These are phyloP conservation scores for Phalacrocorax brasilianus DNA, from an alignment of 2,113 vertebrate genomes.

Conservation along the genomic window DNA sequence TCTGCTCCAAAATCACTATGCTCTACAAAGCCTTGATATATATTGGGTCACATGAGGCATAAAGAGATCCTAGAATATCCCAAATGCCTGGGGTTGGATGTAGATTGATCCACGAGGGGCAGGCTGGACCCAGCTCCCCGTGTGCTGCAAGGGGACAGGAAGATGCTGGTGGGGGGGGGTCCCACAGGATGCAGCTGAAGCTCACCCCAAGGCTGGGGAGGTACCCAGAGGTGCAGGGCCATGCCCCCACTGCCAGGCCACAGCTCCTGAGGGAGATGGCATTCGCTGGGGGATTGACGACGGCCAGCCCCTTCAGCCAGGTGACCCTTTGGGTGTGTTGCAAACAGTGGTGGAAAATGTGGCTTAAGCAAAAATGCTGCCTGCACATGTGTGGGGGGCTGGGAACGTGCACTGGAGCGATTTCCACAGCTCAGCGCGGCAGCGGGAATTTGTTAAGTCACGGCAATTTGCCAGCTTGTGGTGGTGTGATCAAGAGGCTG, in stretches of 20 bases:
- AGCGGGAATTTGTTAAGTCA: constrained; percentile 20
- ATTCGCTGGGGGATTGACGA: accelerated
- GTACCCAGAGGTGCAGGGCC: neutral
- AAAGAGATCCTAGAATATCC: neutral
- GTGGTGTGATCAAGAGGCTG: constrained; percentile 18
- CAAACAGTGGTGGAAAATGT: neutral
- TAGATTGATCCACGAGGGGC: accelerated
- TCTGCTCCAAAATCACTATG: neutral
- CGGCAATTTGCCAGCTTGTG: constrained; percentile 32
- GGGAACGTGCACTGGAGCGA: constrained; percentile 8
- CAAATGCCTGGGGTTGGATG: accelerated
- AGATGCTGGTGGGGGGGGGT: neutral
- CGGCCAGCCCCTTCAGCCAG: neutral
- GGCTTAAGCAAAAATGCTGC: neutral
- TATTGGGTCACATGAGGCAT: accelerated
- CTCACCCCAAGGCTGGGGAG: neutral
- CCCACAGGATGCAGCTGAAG: neutral
- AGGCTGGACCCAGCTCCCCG: neutral
- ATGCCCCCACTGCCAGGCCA: neutral
- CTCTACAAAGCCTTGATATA: neutral
- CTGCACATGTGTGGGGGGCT: constrained; percentile 12
- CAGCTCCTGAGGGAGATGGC: accelerated
- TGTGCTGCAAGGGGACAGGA: accelerated
- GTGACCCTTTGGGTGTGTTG: accelerated
- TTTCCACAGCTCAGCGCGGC: constrained; percentile 43